phyloP scores from a whole-genome alignment of 2,888 invertebrate species.

The Amblyjoppa fuscipennis region DNA sequence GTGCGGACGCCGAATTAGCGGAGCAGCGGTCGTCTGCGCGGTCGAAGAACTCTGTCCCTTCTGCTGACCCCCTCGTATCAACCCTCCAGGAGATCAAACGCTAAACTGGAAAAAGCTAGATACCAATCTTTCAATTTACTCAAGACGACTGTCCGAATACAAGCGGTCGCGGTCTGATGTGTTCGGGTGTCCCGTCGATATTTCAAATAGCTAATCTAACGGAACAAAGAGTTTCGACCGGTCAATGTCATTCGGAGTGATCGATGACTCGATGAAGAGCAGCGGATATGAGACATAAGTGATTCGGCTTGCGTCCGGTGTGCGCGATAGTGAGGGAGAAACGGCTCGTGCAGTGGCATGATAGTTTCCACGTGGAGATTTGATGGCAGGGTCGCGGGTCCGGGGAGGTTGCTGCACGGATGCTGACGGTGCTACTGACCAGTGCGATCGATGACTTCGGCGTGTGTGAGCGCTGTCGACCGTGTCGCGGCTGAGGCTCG shows the following conservation, averaged over 20 bases:
- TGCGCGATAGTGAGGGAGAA: slow-evolving; percentile 10
- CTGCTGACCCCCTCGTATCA: not conserved
- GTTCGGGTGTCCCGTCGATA: slow-evolving; percentile 10
- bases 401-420: slow-evolving; percentile 19
- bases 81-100: not conserved
- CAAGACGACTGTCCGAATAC: not conserved
- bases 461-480: slow-evolving; percentile 39
- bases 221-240: not conserved
- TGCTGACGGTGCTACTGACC: slow-evolving; percentile 31
- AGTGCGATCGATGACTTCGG: slow-evolving; percentile 40
- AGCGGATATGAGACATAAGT: slow-evolving; percentile 38
- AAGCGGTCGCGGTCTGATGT: not conserved
- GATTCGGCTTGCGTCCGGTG: not conserved
- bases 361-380: slow-evolving; percentile 59
- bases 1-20: slow-evolving; percentile 72
- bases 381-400: slow-evolving; percentile 8
- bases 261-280: slow-evolving; percentile 9
- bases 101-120: not conserved
- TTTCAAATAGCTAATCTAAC: not conserved
- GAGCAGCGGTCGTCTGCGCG: not conserved
- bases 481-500: slow-evolving; percentile 31
- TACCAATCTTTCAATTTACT: not conserved
- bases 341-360: slow-evolving; percentile 53
- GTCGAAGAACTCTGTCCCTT: not conserved
- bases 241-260: not conserved